Evolutionary conservation across 1,140 invertebrate species (phyloP).

Genomic region (Bombus pyrosoma): DNA sequence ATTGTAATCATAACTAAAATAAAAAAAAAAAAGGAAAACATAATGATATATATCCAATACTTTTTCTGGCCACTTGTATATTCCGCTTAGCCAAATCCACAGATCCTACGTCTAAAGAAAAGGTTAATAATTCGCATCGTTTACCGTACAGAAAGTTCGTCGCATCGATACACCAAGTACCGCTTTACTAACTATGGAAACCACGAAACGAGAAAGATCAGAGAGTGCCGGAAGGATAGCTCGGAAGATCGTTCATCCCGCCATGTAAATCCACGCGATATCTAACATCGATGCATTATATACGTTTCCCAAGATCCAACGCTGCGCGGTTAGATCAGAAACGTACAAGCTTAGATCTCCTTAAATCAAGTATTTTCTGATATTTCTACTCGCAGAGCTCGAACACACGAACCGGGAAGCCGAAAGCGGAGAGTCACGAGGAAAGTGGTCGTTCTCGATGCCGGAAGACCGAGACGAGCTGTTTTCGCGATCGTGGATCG

Average conservation of each 20-base stretch:
- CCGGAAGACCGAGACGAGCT: constrained; percentile 21
- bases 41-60: no score
- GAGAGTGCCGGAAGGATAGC: neutral
- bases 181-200: neutral
- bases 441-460: constrained; percentile 21
- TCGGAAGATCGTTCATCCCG: neutral
- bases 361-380: constrained; percentile 22
- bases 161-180: no score
- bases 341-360: neutral
- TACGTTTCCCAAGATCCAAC: neutral
- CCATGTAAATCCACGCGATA: neutral
- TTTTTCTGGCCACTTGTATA: no score
- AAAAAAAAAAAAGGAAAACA: no score
- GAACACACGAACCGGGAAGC: neutral
- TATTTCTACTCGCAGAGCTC: neutral
- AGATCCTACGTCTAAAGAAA: no score
- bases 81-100: no score
- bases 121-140: no score
- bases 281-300: constrained; percentile 1
- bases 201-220: neutral
- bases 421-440: neutral
- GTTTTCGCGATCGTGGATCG: neutral
- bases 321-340: neutral
- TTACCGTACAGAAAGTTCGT: no score
- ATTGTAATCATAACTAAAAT: no score